These are phyloP conservation scores for Linnaemya vulpina DNA, from an alignment of 2,888 invertebrate species.

Conservation along the genomic window DNA sequence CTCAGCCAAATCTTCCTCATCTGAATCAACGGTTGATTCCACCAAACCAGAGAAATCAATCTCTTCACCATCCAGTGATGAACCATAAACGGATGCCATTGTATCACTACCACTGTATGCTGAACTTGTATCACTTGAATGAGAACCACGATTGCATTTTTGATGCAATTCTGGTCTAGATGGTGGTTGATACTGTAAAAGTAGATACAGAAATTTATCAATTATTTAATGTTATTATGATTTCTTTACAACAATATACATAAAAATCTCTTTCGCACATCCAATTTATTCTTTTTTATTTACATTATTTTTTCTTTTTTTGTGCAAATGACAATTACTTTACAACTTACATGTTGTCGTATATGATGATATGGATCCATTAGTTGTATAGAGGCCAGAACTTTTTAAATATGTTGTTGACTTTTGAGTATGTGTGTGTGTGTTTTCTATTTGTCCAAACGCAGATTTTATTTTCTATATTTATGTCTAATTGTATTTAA, in stretches of 20 bases:
- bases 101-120: slow-evolving; percentile 98
- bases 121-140: slow-evolving; percentile 97
- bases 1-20: slow-evolving; percentile 95
- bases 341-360: slow-evolving; percentile 78
- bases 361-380: slow-evolving; percentile 81
- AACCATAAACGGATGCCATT: slow-evolving; percentile 96
- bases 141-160: slow-evolving; percentile 92
- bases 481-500: slow-evolving; percentile 62
- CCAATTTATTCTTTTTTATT: neutral
- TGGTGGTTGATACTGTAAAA: slow-evolving; percentile 73
- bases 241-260: slow-evolving; percentile 63
- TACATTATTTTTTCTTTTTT: neutral
- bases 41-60: slow-evolving; percentile 96
- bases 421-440: neutral
- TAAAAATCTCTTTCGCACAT: slow-evolving; percentile 52
- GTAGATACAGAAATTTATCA: slow-evolving; percentile 14
- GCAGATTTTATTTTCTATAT: slow-evolving; percentile 25
- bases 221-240: slow-evolving; percentile 52
- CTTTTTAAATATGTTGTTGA: slow-evolving; percentile 48
- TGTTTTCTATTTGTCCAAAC: slow-evolving; percentile 28
- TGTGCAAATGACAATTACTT: slow-evolving; percentile 53
- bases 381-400: slow-evolving; percentile 74
- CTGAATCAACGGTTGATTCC: slow-evolving; percentile 97
- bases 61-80: slow-evolving; percentile 91
- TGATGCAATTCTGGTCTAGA: slow-evolving; percentile 89